Evolutionary conservation across 2,797 vertebrate species (phyloP).

Genomic region (Leptoclinus maculatus): DNA sequence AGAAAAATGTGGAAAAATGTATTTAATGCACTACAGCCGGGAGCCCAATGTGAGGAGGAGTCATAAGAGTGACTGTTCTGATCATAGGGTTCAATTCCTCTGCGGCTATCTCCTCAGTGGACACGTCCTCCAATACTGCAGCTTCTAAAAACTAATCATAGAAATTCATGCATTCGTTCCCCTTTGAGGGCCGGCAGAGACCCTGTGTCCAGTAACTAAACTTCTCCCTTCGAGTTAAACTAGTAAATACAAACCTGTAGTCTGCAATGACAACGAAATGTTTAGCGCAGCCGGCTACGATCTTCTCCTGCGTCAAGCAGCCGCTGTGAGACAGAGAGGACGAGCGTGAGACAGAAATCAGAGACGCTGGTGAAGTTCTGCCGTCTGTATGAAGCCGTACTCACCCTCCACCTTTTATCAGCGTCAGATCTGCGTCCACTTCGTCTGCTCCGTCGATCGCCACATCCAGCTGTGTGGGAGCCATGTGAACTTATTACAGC

Average conservation of each 20-base stretch:
- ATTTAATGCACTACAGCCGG: too few relatives aligned
- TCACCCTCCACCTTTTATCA: conserved; percentile 99
- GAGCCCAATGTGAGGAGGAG: too few relatives aligned
- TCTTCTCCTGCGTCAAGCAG: conserved; percentile 98
- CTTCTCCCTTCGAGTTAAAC: neutral
- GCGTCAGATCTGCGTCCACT: conserved; percentile 91
- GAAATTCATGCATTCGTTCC: too few relatives aligned
- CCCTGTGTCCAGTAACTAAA: neutral
- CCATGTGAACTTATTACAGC: neutral
- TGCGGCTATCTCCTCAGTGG: too few relatives aligned
- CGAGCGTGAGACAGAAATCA: neutral
- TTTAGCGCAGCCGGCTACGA: conserved; percentile 94
- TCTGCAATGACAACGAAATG: conserved; percentile 95
- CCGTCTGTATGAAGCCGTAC: conserved; percentile 19
- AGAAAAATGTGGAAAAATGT: too few relatives aligned
- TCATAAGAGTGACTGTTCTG: too few relatives aligned
- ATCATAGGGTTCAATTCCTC: too few relatives aligned
- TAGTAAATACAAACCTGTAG: conserved; percentile 87
- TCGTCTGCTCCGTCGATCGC: conserved; percentile 98
- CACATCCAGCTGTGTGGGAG: conserved; percentile 89
- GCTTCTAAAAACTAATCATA: neutral
- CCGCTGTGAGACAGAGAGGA: conserved; percentile 82
- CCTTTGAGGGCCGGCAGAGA: neutral
- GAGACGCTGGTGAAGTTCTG: rapidly evolving
- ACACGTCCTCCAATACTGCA: neutral